These are phyloP conservation scores for Agrotis exclamationis DNA, from an alignment of 2,888 invertebrate species.

Conservation along the genomic window DNA sequence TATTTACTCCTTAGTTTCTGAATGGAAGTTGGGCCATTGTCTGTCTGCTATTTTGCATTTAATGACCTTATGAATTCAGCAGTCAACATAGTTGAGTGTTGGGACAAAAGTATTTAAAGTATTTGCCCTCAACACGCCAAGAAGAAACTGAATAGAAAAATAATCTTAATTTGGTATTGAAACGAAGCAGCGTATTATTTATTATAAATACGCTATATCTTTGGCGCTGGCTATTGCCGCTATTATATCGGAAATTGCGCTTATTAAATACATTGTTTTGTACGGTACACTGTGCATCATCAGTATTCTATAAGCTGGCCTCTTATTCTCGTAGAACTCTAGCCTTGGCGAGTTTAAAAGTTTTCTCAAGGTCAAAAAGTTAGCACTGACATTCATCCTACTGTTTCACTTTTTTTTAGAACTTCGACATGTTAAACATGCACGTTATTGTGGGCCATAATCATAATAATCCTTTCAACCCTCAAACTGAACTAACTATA, in stretches of 20 bases:
- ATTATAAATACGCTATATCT: no score
- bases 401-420: neutral
- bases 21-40: neutral
- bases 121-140: neutral
- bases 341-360: neutral
- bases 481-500: constrained; percentile 27
- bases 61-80: neutral
- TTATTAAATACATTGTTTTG: no score
- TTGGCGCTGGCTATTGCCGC: no score
- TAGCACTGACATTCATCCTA: neutral
- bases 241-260: no score
- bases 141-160: neutral
- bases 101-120: neutral
- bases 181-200: no score
- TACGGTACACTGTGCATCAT: no score
- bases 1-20: neutral
- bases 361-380: neutral
- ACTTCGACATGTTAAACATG: neutral
- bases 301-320: neutral
- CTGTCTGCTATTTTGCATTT: neutral
- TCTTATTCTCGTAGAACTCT: neutral
- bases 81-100: neutral
- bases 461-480: constrained; percentile 28
- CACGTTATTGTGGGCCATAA: neutral
- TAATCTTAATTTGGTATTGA: no score